phyloP scores from a whole-genome alignment of 2,797 vertebrate species.

The Bradypus variegatus region DNA sequence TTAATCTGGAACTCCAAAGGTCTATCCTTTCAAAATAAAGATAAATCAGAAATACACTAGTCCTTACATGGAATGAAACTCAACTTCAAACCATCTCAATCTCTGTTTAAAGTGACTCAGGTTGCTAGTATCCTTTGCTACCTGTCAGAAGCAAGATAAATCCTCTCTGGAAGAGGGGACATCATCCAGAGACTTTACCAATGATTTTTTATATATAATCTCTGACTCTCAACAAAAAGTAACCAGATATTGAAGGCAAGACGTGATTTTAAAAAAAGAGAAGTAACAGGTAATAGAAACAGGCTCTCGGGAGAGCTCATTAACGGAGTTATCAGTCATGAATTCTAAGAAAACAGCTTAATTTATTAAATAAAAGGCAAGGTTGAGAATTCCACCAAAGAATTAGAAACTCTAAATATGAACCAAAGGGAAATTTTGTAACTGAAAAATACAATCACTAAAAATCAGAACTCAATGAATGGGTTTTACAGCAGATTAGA shows the following conservation, averaged over 20 bases:
- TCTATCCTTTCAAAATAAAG: background rate
- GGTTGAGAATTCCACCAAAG: background rate
- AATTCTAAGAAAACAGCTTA: background rate
- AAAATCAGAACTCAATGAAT: background rate
- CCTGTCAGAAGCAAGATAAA: background rate
- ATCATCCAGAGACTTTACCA: background rate
- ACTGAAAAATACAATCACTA: slow-evolving; percentile 3
- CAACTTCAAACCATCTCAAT: background rate
- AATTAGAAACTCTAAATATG: slow-evolving; percentile 28
- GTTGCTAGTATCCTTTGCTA: background rate
- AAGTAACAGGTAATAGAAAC: background rate
- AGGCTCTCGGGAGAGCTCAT: background rate
- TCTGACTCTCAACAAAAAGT: slow-evolving; percentile 18
- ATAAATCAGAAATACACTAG: background rate
- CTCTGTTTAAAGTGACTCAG: background rate
- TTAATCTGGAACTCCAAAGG: background rate
- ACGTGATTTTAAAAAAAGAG: background rate
- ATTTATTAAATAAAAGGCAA: background rate
- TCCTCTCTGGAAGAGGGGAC: background rate
- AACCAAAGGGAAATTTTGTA: background rate
- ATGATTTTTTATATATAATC: background rate
- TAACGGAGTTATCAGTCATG: background rate
- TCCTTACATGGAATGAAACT: background rate
- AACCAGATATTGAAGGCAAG: background rate
- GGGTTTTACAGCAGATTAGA: background rate